phyloP scores from a whole-genome alignment of 2,888 invertebrate species.

The Julus scanicus region DNA sequence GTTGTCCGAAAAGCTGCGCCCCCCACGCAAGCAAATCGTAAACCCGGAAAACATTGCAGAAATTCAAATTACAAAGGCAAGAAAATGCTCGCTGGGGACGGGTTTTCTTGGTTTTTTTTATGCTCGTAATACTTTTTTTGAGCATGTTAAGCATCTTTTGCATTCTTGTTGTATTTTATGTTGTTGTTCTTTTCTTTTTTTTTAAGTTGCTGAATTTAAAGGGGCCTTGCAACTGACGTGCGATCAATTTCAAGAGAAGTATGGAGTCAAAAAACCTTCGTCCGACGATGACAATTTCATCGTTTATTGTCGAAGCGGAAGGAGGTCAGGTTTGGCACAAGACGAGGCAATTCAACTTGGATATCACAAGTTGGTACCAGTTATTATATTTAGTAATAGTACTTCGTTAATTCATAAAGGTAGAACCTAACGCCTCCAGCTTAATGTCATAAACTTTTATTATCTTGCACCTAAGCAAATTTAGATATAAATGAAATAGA shows the following conservation, averaged over 20 bases:
- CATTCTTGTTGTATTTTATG: slow-evolving; percentile 37
- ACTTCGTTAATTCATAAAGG: neutral
- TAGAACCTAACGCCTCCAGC: too few relatives aligned
- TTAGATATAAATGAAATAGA: too few relatives aligned
- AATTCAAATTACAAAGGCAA: neutral
- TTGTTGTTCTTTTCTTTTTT: neutral
- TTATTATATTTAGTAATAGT: neutral
- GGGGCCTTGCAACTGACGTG: slow-evolving; percentile 36
- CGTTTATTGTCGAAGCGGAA: slow-evolving; percentile 53
- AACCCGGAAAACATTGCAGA: neutral
- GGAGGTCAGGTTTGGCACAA: slow-evolving; percentile 6
- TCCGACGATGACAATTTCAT: slow-evolving; percentile 44
- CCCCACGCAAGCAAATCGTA: neutral
- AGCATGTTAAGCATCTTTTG: neutral
- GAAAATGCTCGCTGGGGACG: neutral
- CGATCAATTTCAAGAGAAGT: slow-evolving; percentile 37
- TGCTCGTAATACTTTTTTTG: neutral
- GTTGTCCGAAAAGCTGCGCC: neutral
- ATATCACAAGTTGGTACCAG: slow-evolving; percentile 34
- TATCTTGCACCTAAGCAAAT: too few relatives aligned
- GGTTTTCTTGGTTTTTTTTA: neutral
- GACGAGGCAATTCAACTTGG: neutral
- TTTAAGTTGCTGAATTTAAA: slow-evolving; percentile 51
- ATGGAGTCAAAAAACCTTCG: slow-evolving; percentile 36
- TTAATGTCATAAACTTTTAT: too few relatives aligned